Conservation (phyloP, 2,888 invertebrate genomes). For the Caenorhabditis drosophilae region DNA sequence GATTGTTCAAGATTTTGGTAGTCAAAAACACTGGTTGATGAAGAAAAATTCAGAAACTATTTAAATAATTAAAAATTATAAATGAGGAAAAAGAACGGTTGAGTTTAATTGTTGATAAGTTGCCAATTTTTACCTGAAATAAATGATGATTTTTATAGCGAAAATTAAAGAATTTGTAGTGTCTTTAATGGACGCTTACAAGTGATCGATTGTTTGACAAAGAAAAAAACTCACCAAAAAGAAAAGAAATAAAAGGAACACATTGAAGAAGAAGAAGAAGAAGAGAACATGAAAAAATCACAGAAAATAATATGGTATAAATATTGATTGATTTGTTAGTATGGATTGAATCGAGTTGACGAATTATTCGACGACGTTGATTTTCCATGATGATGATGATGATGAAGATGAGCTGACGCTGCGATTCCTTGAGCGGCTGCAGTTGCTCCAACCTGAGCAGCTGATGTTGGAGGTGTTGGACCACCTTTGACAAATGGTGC, state of each 20-base stretch:
- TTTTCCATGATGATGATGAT: slow-evolving; percentile 2
- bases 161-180: no score
- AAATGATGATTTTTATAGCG: no score
- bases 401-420: neutral
- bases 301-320: neutral
- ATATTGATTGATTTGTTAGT: slow-evolving; percentile 15
- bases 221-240: neutral
- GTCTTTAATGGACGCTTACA: no score
- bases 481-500: slow-evolving; percentile 44
- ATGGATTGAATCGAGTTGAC: slow-evolving; percentile 32
- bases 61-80: no score
- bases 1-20: no score
- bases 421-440: slow-evolving; percentile 9
- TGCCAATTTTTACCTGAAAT: no score
- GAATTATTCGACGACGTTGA: slow-evolving; percentile 2
- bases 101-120: no score
- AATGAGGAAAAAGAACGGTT: no score
- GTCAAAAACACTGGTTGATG: no score
- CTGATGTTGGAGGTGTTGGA: slow-evolving; percentile 16
- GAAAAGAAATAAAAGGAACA: neutral
- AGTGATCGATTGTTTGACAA: no score
- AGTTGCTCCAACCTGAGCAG: slow-evolving; percentile 6
- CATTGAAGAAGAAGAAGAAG: neutral
- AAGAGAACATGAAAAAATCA: neutral
- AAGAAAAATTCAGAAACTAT: no score